Evolutionary conservation across 1,140 invertebrate genomes (phyloP).

Genomic region (Scaptomyza pallida): DNA sequence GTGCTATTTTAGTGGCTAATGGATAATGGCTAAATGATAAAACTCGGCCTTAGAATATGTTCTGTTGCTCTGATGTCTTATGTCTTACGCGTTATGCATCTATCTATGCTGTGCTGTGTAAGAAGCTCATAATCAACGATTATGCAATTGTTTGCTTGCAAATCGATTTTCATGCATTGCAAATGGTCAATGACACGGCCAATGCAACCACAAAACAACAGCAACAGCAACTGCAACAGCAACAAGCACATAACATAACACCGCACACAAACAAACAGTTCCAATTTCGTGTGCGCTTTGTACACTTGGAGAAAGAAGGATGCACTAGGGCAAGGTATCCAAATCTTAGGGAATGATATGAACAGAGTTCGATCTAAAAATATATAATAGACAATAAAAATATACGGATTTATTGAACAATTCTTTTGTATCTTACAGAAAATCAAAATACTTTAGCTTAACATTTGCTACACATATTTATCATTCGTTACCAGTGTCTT

Average conservation of each 20-base stretch:
- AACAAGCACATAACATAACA: background rate
- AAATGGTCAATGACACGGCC: constrained; percentile 28
- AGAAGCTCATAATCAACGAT: constrained; percentile 50
- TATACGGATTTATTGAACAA: too few relatives aligned
- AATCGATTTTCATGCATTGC: constrained; percentile 66
- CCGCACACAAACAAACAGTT: too few relatives aligned
- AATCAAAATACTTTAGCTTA: too few relatives aligned
- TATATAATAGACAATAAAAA: too few relatives aligned
- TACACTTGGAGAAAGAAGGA: background rate
- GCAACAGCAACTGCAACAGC: too few relatives aligned
- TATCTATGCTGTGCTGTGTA: background rate
- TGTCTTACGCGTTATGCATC: background rate
- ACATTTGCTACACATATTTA: background rate
- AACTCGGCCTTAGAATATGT: background rate
- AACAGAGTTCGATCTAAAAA: too few relatives aligned
- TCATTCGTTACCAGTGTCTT: background rate
- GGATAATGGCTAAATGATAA: background rate
- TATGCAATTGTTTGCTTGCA: constrained; percentile 65
- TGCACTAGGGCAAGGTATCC: background rate
- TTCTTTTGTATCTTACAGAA: too few relatives aligned
- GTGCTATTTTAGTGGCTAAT: constrained; percentile 23
- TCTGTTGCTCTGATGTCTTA: background rate
- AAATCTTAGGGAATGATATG: too few relatives aligned
- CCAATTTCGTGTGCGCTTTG: too few relatives aligned
- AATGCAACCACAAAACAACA: background rate